phyloP scores from a whole-genome alignment of 2,797 vertebrate species.

The Sebastes oblongus region DNA sequence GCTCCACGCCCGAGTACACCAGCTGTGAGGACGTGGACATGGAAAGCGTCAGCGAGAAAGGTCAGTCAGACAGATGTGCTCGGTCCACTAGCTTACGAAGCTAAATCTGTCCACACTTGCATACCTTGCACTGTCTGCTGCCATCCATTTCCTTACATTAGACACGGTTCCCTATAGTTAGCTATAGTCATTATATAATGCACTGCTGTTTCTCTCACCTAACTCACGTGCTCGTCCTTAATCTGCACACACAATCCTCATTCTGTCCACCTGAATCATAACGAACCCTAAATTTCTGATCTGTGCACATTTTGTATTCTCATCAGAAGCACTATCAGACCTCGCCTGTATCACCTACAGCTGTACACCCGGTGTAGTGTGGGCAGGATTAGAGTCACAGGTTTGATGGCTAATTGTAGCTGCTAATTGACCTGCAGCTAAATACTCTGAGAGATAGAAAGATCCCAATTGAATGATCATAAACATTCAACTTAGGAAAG shows the following conservation, averaged over 20 bases:
- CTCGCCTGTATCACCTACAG: neutral
- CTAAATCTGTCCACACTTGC: conserved; percentile 12
- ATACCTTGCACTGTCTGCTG: neutral
- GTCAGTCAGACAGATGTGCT: conserved; percentile 80
- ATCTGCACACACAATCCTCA: neutral
- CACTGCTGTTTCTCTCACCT: neutral
- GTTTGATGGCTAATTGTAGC: conserved; percentile 28
- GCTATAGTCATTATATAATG: neutral
- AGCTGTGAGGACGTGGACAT: conserved; percentile 99
- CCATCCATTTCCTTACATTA: neutral
- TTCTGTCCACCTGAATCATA: neutral
- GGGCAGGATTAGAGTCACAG: neutral
- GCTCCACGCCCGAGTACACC: conserved; percentile 98
- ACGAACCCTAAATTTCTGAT: neutral
- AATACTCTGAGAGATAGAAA: neutral
- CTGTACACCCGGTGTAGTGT: neutral
- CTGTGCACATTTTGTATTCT: neutral
- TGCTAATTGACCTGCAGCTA: conserved; percentile 6
- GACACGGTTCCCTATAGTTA: neutral
- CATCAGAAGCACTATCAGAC: neutral
- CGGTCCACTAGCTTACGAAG: conserved; percentile 22
- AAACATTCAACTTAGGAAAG: neutral
- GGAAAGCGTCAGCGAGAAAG: conserved; percentile 98
- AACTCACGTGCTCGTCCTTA: neutral
- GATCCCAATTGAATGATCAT: neutral